phyloP scores from a whole-genome alignment of 35 echinoderm and acorn worm genomes.

The Anneissia japonica region DNA sequence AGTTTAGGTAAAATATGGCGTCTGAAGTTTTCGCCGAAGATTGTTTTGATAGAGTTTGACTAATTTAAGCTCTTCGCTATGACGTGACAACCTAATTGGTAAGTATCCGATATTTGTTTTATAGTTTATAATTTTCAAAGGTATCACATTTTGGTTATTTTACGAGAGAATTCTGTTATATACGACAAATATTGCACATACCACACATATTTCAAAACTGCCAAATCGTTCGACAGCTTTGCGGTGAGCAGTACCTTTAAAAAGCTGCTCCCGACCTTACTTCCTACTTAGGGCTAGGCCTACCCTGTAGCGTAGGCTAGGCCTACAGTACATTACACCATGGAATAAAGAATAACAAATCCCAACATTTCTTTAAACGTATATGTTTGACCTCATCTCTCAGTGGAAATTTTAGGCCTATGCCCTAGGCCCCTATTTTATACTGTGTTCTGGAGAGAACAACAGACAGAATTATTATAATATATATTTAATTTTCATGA shows the following conservation, averaged over 20 bases:
- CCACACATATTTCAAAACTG: not conserved
- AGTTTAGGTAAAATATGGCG: not conserved
- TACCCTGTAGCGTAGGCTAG: too few relatives aligned
- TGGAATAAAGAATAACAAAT: too few relatives aligned
- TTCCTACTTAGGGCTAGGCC: too few relatives aligned
- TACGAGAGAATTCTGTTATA: not conserved
- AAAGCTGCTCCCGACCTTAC: not conserved
- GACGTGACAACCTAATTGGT: not conserved
- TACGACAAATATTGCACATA: not conserved
- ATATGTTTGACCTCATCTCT: too few relatives aligned
- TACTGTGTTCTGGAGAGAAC: too few relatives aligned
- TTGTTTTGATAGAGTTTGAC: not conserved
- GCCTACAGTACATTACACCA: too few relatives aligned
- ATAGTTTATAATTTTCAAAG: not conserved
- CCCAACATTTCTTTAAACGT: too few relatives aligned
- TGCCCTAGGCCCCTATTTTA: too few relatives aligned
- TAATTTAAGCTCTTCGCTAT: not conserved
- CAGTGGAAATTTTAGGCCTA: too few relatives aligned
- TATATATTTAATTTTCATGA: too few relatives aligned
- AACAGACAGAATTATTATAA: too few relatives aligned
- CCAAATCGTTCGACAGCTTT: not conserved
- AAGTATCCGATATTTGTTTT: not conserved
- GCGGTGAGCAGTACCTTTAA: not conserved
- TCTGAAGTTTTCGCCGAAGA: not conserved
- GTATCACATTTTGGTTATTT: not conserved